These are phyloP conservation scores for Chiloscyllium plagiosum DNA, from an alignment of 2,113 vertebrate species.

Conservation along the genomic window DNA sequence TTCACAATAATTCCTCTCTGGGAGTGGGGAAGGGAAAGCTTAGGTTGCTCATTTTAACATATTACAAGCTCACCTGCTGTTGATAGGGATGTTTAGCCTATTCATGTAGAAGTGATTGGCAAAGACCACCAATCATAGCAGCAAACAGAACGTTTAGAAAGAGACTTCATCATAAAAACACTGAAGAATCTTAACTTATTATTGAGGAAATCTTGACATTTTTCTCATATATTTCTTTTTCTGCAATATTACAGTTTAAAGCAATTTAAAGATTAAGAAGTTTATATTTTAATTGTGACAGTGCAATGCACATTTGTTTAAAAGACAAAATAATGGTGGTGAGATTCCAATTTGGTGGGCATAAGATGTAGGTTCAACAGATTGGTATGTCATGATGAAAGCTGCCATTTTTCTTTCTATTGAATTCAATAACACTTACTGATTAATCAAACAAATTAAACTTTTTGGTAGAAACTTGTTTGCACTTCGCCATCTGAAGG, in stretches of 20 bases:
- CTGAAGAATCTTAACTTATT: background rate
- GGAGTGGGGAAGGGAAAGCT: background rate
- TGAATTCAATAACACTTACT: background rate
- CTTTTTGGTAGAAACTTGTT: background rate
- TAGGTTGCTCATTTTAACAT: conserved; percentile 27
- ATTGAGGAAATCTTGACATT: background rate
- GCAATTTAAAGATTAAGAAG: background rate
- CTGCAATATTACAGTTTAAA: background rate
- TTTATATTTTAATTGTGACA: background rate
- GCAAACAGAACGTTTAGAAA: background rate
- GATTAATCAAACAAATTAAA: background rate
- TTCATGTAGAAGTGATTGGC: background rate
- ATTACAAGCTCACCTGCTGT: conserved; percentile 9
- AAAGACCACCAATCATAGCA: background rate
- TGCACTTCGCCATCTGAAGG: background rate
- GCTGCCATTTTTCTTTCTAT: background rate
- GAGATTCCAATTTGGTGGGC: background rate
- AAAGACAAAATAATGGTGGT: background rate
- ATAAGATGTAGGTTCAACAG: background rate
- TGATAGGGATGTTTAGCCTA: background rate
- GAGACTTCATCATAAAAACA: background rate
- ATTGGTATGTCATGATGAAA: background rate
- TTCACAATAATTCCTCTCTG: background rate
- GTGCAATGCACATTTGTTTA: background rate
- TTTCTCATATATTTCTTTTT: background rate